Conservation (phyloP, 1,140 invertebrate genomes). For the Trachymyrmex cornetzi region DNA sequence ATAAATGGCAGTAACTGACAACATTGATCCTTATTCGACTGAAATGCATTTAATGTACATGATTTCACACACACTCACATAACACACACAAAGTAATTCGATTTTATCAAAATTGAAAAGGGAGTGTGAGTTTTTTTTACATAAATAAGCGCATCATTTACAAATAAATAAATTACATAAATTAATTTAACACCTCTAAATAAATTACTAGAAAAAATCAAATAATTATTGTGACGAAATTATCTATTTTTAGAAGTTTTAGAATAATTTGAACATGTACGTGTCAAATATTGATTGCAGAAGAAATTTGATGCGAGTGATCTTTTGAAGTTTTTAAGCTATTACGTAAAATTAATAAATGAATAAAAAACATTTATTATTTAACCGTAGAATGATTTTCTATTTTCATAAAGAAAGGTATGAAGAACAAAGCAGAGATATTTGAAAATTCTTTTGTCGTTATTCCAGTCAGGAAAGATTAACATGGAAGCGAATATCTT, state of each 20-base stretch:
- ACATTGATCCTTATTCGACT: slow-evolving; percentile 9
- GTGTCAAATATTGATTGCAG: not conserved
- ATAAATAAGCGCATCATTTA: not conserved
- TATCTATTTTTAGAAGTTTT: not conserved
- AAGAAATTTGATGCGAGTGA: not conserved
- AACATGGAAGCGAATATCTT: not conserved
- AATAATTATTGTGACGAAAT: not conserved
- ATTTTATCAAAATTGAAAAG: not conserved
- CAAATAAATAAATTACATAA: not conserved
- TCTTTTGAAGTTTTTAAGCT: not conserved
- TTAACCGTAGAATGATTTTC: not conserved
- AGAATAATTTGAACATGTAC: not conserved
- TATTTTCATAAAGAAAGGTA: not conserved
- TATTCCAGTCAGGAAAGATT: not conserved
- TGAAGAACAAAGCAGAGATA: not conserved
- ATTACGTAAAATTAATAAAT: not conserved
- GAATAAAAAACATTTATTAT: slow-evolving; percentile 11
- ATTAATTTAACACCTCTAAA: not conserved
- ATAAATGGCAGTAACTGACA: slow-evolving; percentile 1
- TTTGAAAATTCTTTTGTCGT: not conserved
- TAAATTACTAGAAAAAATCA: not conserved
- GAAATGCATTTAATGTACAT: slow-evolving; percentile 1
- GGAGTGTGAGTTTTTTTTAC: not conserved
- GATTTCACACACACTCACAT: not conserved
- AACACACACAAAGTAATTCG: slow-evolving; percentile 5